These are phyloP conservation scores for Sinocyclocheilus grahami DNA, from an alignment of 2,113 vertebrate species.

Conservation along the genomic window DNA sequence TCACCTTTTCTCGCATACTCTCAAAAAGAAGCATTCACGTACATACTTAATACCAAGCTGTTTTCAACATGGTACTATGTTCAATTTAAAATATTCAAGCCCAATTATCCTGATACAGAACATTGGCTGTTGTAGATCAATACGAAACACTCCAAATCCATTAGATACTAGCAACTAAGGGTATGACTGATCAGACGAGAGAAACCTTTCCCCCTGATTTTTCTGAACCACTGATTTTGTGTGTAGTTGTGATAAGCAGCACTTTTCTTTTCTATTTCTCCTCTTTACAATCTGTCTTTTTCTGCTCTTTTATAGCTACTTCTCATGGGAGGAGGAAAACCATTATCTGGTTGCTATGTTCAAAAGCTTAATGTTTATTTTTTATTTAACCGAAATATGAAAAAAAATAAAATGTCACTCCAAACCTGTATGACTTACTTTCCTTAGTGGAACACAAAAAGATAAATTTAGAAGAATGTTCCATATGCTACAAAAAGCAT, in stretches of 20 bases:
- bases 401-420: not conserved
- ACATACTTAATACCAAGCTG: not conserved
- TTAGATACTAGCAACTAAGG: not conserved
- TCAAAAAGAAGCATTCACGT: not conserved
- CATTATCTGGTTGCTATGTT: not conserved
- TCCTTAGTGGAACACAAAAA: not conserved
- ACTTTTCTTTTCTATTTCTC: too few species aligned
- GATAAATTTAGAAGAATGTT: not conserved
- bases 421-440: not conserved
- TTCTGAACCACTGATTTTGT: conserved; percentile 1
- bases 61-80: not conserved
- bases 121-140: not conserved
- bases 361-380: not conserved
- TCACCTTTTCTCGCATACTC: not conserved
- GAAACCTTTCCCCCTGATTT: not conserved
- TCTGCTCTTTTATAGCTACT: not conserved
- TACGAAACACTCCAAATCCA: not conserved
- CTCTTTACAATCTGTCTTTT: too few species aligned
- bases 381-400: not conserved
- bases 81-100: not conserved
- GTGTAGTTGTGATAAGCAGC: not conserved
- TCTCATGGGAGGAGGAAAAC: not conserved
- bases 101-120: conserved; percentile 3
- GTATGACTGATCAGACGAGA: not conserved
- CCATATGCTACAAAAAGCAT: not conserved